These are phyloP conservation scores for Siphlonurus alternatus DNA, from an alignment of 2,888 invertebrate genomes.

Conservation along the genomic window DNA sequence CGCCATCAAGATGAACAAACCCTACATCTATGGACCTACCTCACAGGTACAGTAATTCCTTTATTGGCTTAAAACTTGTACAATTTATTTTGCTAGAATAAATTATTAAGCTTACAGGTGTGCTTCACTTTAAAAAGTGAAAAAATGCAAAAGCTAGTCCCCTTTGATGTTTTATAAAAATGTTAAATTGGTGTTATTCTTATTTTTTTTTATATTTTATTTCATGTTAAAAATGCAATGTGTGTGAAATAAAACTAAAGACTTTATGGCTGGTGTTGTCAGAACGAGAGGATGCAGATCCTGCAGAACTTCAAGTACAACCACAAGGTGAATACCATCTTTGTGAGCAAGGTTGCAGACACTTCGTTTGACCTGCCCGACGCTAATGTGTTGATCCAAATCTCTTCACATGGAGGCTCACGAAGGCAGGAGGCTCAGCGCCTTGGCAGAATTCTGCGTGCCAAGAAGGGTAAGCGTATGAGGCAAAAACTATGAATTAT, in stretches of 20 bases:
- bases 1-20: slow-evolving; percentile 93
- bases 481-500: neutral
- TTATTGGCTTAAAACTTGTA: neutral
- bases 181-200: neutral
- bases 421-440: slow-evolving; percentile 96
- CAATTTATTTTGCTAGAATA: no score
- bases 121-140: no score
- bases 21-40: slow-evolving; percentile 96
- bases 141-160: neutral
- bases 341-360: slow-evolving; percentile 98
- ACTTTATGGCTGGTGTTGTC: slow-evolving; percentile 20
- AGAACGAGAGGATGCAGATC: slow-evolving; percentile 92
- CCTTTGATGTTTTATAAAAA: neutral
- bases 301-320: slow-evolving; percentile 98
- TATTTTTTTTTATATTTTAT: neutral
- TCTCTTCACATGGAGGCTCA: slow-evolving; percentile 97
- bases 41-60: slow-evolving; percentile 41
- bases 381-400: slow-evolving; percentile 96
- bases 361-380: slow-evolving; percentile 99
- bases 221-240: no score
- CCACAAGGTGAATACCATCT: slow-evolving; percentile 96
- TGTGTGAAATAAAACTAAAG: neutral
- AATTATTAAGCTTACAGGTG: no score
- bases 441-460: slow-evolving; percentile 87
- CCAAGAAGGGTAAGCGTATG: slow-evolving; percentile 77